Evolutionary conservation across 2,113 vertebrate genomes (phyloP), one percentile per base, ranked within the genome.

Genomic region (Scartelaos histophorus): DNA sequence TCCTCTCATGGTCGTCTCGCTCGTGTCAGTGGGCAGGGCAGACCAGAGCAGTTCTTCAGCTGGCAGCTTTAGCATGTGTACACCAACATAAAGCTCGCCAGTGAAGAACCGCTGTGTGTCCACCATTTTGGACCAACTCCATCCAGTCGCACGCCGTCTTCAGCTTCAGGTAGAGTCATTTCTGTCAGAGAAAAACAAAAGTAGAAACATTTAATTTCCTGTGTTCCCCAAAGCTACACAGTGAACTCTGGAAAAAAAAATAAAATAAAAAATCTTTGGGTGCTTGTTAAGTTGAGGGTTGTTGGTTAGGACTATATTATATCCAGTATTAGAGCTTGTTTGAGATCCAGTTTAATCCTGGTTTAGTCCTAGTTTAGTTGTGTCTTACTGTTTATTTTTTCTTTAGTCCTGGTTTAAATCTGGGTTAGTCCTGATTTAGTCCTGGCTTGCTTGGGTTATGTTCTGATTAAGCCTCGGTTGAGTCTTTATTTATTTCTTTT

Each of bases 31-130:
- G 85, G 91, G 91, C 94, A 94, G 91, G 91, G 95, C 97, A 93
- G 94, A 95, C 93, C 95, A 95, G 95, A 96, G 95, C 97, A 98
- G 98, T 98, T 99, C 98, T 99, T 99, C 98, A 98, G 97, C 98
- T 98, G 98, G 98, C 98, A 99, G 98, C 98, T 99, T 99, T 98
- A 98, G 98, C 94, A 94, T 94, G 85, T 92, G 90, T 90, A 95
- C 89, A 95, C 90, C 92, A 95, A 98, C 97, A 95, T 99, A 99
- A 99, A 99, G 97, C 97, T 96, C 95, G 97, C 97, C 97, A 97
- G 97, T 96, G 97, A 99, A 99, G 97, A 99, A 99, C 97, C 96
- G 95, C 95, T 94, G 95, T 95, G 89, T 87, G 95, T 95, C 93
- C 95, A 96, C 96, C 95, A 93, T 91, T 83, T 56, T 19, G 62